Evolutionary conservation across 1,140 invertebrate species (phyloP).

Genomic region (Hylyphantes graminicola): DNA sequence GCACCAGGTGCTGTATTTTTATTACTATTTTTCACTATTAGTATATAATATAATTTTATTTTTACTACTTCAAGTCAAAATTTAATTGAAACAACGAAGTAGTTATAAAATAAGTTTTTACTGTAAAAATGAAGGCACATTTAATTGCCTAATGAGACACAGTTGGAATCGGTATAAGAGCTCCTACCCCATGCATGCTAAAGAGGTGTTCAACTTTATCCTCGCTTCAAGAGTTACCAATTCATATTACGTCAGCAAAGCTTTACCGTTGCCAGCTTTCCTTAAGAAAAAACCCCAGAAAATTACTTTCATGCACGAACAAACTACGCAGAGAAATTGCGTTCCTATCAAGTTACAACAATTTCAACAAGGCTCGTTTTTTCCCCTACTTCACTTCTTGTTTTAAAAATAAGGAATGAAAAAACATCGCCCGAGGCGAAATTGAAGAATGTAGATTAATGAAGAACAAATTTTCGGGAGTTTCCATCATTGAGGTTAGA

Average conservation of each 20-base stretch:
- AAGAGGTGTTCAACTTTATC: constrained; percentile 2
- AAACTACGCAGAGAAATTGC: constrained; percentile 30
- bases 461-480: background rate
- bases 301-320: constrained; percentile 26
- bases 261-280: background rate
- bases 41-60: too few species aligned
- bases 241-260: constrained; percentile 22
- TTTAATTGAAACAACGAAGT: too few species aligned
- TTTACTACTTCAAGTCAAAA: too few species aligned
- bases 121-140: too few species aligned
- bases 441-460: constrained; percentile 20
- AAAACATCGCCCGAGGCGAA: background rate
- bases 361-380: constrained; percentile 28
- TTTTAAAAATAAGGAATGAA: background rate
- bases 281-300: constrained; percentile 14
- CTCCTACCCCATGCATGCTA: background rate
- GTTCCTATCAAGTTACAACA: constrained; percentile 29
- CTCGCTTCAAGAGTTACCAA: constrained; percentile 11
- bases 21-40: too few species aligned
- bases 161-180: too few species aligned
- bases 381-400: background rate
- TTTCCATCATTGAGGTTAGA: too few species aligned
- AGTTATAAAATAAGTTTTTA: too few species aligned
- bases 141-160: too few species aligned
- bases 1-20: too few species aligned